Conservation (phyloP, 2,113 vertebrate species). For the Propithecus coquereli region DNA sequence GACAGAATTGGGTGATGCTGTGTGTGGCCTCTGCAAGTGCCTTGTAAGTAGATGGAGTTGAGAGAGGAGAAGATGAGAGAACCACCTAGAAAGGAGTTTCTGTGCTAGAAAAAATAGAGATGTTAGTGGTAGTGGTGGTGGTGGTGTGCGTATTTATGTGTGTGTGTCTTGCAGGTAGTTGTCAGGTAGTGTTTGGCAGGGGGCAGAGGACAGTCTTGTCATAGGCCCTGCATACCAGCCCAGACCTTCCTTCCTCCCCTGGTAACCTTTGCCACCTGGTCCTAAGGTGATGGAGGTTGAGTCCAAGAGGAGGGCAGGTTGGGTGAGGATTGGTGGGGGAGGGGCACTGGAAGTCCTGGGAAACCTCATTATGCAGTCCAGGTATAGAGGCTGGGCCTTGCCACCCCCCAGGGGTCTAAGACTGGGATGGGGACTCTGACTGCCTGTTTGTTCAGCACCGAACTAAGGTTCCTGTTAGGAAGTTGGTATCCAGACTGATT, state of each 20-base stretch:
- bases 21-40: not conserved
- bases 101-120: not conserved
- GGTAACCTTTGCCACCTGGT: not conserved
- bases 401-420: not conserved
- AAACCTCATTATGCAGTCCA: constrained; percentile 21
- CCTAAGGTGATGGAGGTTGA: not conserved
- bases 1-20: not conserved
- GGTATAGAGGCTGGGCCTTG: constrained; percentile 7
- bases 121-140: not conserved
- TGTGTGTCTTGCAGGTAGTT: not conserved
- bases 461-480: constrained; percentile 66
- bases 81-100: not conserved
- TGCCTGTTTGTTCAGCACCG: constrained; percentile 51
- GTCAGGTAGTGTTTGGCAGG: not conserved
- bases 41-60: not conserved
- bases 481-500: constrained; percentile 50
- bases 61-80: not conserved
- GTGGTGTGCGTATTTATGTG: not conserved
- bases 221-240: not conserved
- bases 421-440: not conserved
- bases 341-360: not conserved
- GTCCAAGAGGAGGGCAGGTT: not conserved
- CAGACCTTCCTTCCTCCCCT: not conserved
- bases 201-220: not conserved
- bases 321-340: not conserved